Evolutionary conservation across 2,113 vertebrate genomes (phyloP).

Genomic region (Crotalus helleri): DNA sequence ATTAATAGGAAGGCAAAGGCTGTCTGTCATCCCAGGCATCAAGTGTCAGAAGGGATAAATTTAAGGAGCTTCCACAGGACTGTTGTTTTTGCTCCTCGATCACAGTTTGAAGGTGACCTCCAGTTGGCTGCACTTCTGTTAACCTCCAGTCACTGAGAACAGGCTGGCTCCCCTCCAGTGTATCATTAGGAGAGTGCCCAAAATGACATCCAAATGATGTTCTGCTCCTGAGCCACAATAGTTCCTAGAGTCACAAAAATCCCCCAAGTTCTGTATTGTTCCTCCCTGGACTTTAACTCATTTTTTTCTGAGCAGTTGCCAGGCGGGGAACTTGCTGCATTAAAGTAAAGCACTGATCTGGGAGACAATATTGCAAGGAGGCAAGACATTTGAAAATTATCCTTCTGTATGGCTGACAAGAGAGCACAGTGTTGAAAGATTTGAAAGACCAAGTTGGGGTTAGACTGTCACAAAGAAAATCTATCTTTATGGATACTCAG

Average conservation of each 20-base stretch:
- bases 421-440: background rate
- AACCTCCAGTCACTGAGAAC: background rate
- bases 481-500: background rate
- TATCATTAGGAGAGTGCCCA: background rate
- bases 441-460: background rate
- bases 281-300: background rate
- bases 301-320: background rate
- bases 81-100: background rate
- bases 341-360: background rate
- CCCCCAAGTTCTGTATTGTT: background rate
- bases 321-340: background rate
- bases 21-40: background rate
- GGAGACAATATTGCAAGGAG: background rate
- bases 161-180: background rate
- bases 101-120: background rate
- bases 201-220: background rate
- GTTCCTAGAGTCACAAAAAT: background rate
- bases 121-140: background rate
- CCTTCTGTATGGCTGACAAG: background rate
- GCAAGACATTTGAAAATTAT: background rate
- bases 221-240: background rate
- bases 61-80: background rate
- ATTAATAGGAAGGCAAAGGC: background rate
- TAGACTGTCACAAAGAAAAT: background rate
- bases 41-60: background rate